These are phyloP conservation scores for Anas bernieri DNA, from an alignment of 2,797 vertebrate species.

Conservation along the genomic window DNA sequence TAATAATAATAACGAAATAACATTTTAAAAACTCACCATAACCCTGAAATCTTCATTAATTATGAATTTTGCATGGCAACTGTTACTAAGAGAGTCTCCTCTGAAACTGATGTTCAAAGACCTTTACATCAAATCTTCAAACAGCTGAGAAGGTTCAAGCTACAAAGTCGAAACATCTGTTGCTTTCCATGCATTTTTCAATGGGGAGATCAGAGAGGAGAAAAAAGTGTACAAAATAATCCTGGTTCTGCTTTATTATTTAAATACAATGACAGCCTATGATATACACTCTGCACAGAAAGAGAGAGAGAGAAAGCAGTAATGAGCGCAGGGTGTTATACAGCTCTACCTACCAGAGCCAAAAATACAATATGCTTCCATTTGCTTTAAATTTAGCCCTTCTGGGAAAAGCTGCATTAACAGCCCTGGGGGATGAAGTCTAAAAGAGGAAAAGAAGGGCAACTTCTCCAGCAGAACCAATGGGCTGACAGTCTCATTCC, in stretches of 20 bases:
- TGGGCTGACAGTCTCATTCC: background rate
- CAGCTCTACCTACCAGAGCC: constrained; percentile 43
- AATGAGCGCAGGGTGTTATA: background rate
- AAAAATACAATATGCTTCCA: constrained; percentile 43
- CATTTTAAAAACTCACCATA: constrained; percentile 44
- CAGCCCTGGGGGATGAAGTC: constrained; percentile 12
- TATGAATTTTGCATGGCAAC: constrained; percentile 80
- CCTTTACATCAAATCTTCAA: constrained; percentile 66
- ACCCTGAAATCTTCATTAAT: constrained; percentile 75
- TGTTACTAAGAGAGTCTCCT: constrained; percentile 77
- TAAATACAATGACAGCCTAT: constrained; percentile 69
- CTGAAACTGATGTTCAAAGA: constrained; percentile 76
- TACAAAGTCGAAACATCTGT: constrained; percentile 78
- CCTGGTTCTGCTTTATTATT: constrained; percentile 72
- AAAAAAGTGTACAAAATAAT: constrained; percentile 74
- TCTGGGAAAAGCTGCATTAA: constrained; percentile 41
- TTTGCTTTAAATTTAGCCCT: constrained; percentile 57
- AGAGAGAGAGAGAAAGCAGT: constrained; percentile 12
- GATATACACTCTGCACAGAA: constrained; percentile 24
- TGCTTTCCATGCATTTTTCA: constrained; percentile 77
- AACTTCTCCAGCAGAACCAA: constrained; percentile 27
- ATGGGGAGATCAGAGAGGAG: constrained; percentile 71
- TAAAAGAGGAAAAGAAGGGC: constrained; percentile 40
- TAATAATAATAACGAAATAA: constrained; percentile 68
- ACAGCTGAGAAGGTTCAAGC: constrained; percentile 72